phyloP scores from a whole-genome alignment of 2,888 invertebrate species.

The Aricia artaxerxes region DNA sequence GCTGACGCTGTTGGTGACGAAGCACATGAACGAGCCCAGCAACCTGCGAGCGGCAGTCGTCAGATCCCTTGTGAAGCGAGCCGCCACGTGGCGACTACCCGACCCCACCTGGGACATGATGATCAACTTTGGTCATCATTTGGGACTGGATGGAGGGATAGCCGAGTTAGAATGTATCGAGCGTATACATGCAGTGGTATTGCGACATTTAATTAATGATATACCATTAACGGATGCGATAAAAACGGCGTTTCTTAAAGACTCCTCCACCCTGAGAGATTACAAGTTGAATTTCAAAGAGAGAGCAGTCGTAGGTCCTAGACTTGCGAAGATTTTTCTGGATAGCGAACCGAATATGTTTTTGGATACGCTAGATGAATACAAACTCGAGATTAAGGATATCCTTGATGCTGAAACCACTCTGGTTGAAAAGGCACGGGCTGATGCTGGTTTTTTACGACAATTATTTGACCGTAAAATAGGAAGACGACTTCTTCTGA shows the following conservation, averaged over 20 bases:
- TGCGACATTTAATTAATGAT: constrained; percentile 51
- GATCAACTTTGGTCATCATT: constrained; percentile 52
- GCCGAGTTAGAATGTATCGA: constrained; percentile 54
- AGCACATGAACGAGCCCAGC: constrained; percentile 56
- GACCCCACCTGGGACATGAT: constrained; percentile 53
- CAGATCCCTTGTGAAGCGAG: constrained; percentile 61
- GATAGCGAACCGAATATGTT: constrained; percentile 41
- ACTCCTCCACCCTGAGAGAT: constrained; percentile 52
- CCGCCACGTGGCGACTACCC: constrained; percentile 58
- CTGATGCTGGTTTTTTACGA: constrained; percentile 46
- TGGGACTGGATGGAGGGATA: constrained; percentile 57
- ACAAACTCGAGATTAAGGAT: constrained; percentile 46
- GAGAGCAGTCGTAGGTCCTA: constrained; percentile 4
- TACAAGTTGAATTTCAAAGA: constrained; percentile 53
- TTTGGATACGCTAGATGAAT: constrained; percentile 48
- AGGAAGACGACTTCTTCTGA: constrained; percentile 53
- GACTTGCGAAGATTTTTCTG: constrained; percentile 2
- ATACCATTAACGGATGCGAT: constrained; percentile 43
- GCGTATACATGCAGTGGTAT: constrained; percentile 59
- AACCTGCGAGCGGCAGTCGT: constrained; percentile 58
- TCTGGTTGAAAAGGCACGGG: constrained; percentile 44
- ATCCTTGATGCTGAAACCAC: constrained; percentile 45
- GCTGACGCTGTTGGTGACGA: constrained; percentile 49
- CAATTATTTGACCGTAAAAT: constrained; percentile 49
- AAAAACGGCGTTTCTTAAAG: constrained; percentile 47